phyloP scores from a whole-genome alignment of 2,888 invertebrate genomes.

The Apotomis betuletana region DNA sequence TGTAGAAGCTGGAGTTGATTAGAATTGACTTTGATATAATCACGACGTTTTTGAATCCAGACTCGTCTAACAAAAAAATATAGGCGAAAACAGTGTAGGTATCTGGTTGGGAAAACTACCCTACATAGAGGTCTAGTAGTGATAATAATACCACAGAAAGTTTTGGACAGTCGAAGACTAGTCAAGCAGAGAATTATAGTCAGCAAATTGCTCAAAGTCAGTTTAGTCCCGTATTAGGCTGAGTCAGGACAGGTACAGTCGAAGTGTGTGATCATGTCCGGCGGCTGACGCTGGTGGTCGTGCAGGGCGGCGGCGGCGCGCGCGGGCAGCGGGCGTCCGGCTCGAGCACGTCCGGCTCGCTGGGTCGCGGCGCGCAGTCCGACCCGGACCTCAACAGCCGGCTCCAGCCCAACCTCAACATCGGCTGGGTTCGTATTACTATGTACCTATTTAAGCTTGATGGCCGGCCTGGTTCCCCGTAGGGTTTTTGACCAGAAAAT shows the following conservation, averaged over 20 bases:
- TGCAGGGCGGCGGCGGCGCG: conserved; percentile 62
- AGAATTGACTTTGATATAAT: no score
- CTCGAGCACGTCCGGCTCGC: conserved; percentile 60
- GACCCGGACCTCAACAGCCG: conserved; percentile 75
- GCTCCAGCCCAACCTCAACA: conserved; percentile 69
- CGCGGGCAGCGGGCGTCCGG: conserved; percentile 56
- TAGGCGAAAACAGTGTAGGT: no score
- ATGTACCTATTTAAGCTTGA: conserved; percentile 40
- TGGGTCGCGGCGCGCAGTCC: conserved; percentile 74
- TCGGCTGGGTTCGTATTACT: conserved; percentile 73
- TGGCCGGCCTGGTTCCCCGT: conserved; percentile 28
- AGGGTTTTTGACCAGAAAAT: not conserved
- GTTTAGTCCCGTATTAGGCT: no score
- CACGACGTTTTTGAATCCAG: no score
- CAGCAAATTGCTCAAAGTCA: no score
- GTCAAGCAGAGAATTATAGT: no score
- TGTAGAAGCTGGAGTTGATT: no score
- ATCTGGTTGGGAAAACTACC: no score
- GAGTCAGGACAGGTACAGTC: conserved; percentile 21
- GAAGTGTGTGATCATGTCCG: conserved; percentile 51
- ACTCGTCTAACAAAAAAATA: no score
- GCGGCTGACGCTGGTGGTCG: conserved; percentile 51
- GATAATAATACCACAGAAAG: not conserved
- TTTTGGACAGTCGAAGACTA: not conserved
- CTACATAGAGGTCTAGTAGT: not conserved